Conservation (phyloP, 2,888 invertebrate genomes). For the Morpho helenor region DNA sequence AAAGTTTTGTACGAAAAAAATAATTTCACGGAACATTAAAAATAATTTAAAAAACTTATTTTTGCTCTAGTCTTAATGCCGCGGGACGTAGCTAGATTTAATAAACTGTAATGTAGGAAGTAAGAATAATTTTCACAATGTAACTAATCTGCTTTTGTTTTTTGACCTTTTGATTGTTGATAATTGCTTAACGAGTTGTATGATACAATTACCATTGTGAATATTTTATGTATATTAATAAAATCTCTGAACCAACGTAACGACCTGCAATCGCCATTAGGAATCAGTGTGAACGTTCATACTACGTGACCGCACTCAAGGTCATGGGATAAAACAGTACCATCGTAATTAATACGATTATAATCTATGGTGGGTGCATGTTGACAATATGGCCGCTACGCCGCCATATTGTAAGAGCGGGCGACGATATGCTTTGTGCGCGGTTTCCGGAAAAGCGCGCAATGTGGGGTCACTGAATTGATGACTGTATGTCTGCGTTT, state of each 20-base stretch:
- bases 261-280: conserved; percentile 57
- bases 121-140: not conserved
- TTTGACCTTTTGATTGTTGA: conserved; percentile 8
- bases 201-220: conserved; percentile 13
- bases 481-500: conserved; percentile 15
- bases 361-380: conserved; percentile 24
- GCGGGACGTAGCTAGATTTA: no score
- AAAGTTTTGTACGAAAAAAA: no score
- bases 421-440: conserved; percentile 48
- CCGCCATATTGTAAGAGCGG: conserved; percentile 48
- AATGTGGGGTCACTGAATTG: conserved; percentile 53
- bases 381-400: conserved; percentile 34
- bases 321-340: conserved; percentile 59
- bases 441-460: conserved; percentile 65
- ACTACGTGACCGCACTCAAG: conserved; percentile 61
- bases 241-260: conserved; percentile 66
- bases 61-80: no score
- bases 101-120: not conserved
- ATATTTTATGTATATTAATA: conserved; percentile 26
- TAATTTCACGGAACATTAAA: no score
- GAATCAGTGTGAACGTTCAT: conserved; percentile 63
- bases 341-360: conserved; percentile 53
- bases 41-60: no score
- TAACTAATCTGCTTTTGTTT: not conserved
- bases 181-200: conserved; percentile 5